Evolutionary conservation across 2,797 vertebrate genomes (phyloP).

Genomic region (Crocidura indochinensis): DNA sequence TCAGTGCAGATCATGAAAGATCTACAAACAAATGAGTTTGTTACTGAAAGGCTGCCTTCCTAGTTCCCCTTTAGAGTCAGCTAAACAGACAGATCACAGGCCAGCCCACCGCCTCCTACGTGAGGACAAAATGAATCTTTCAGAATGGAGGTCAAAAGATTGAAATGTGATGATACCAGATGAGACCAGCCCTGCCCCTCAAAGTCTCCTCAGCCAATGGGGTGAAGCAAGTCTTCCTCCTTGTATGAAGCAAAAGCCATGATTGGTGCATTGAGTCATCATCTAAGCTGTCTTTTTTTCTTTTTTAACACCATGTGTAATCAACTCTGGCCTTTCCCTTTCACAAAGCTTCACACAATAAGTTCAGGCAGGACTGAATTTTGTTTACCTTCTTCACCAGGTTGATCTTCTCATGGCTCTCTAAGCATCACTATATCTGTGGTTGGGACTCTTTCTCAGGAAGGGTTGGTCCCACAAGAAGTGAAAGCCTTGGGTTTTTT

Average conservation of each 20-base stretch:
- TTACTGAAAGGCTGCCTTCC: neutral
- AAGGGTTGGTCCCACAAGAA: neutral
- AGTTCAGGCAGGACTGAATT: neutral
- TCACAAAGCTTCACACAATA: neutral
- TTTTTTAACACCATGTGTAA: neutral
- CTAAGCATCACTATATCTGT: rapidly evolving
- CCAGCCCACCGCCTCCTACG: neutral
- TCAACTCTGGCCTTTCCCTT: neutral
- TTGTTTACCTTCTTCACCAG: no score
- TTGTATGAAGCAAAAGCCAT: neutral
- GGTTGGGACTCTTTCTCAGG: neutral
- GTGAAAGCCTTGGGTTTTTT: neutral
- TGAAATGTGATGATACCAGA: neutral
- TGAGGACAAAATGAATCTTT: neutral
- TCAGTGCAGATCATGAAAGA: neutral
- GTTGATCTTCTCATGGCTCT: no score
- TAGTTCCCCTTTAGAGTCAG: neutral
- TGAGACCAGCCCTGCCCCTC: neutral
- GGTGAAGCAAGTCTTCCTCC: no score
- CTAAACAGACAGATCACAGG: neutral
- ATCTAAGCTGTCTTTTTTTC: no score
- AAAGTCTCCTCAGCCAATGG: no score
- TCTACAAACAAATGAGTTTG: neutral
- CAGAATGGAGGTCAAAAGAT: neutral
- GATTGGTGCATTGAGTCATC: no score